These are phyloP conservation scores for Lasioglossum villosulum DNA, from an alignment of 2,888 invertebrate genomes.

Conservation along the genomic window DNA sequence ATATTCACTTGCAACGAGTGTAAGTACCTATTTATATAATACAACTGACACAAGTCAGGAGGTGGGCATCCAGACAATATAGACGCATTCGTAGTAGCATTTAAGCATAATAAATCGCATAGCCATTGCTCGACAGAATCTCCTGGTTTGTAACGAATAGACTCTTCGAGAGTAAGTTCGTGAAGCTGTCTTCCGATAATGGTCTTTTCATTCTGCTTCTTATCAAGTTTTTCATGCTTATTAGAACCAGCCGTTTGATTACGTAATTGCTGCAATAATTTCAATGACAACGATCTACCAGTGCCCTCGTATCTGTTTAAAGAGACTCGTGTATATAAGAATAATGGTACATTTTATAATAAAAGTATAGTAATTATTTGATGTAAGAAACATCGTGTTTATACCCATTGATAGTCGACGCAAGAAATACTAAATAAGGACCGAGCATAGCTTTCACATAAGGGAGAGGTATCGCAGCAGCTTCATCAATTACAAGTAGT, in stretches of 20 bases:
- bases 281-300: conserved; percentile 97
- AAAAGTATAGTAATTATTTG: neutral
- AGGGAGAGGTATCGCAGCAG: conserved; percentile 98
- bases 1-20: conserved; percentile 4
- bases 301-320: conserved; percentile 95
- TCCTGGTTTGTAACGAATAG: conserved; percentile 93
- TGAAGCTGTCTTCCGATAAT: conserved; percentile 86
- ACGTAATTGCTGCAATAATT: conserved; percentile 95
- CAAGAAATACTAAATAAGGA: conserved; percentile 96
- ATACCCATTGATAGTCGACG: conserved; percentile 98
- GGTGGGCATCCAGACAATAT: conserved; percentile 94
- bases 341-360: neutral
- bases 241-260: conserved; percentile 86
- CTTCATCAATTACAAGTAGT: conserved; percentile 98
- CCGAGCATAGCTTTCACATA: conserved; percentile 95
- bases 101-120: conserved; percentile 95
- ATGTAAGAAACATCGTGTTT: conserved; percentile 66
- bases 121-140: conserved; percentile 97
- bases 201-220: conserved; percentile 83
- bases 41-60: conserved; percentile 95
- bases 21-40: conserved; percentile 89
- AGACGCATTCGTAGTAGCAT: conserved; percentile 90
- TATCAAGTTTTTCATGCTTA: conserved; percentile 85
- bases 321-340: neutral
- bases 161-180: conserved; percentile 92